Evolutionary conservation across 2,797 vertebrate genomes (phyloP), one percentile per base, ranked within the genome.

Genomic region (Oreonectes daqikongensis): DNA sequence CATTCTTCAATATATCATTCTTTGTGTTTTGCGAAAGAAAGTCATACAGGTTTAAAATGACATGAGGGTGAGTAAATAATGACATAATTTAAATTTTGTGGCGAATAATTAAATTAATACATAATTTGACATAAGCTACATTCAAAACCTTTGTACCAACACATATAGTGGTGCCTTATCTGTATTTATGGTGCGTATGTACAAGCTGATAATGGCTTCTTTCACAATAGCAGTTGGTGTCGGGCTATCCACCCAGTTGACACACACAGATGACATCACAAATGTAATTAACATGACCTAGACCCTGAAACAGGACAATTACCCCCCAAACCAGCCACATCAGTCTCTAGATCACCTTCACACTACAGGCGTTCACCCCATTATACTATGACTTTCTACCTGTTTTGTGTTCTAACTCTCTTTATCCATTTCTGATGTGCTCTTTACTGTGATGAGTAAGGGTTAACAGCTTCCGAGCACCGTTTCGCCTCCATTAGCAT

Each of bases 211-310:
- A 52, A 79, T 72, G 48, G 67, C 12, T 26, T 42, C n/a, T 28
- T 79, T 74, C 70, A 57, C 70, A 72, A 64, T 64, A 61, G 24
- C 9, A 12, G 55, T 64, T 74, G 59, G 63, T 22, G 17, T 69
- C 18, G 52, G 53, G 38, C 63, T 59, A 59, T 44, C 78, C 78
- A 50, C 71, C 59, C 59, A 66, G 74, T 20, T 40, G 52, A n/a
- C 61, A 52, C 72, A 68, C 24, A 1, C 50, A 65, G 42, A 78
- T 82, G 78, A 82, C 84, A 83, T 78, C 67, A 83, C 70, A 75
- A 44, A 77, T 66, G 66, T 83, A 75, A 82, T 80, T 82, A 82
- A 78, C 53, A 52, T 82, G 66, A 74, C 81, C 74, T 30, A 75
- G 68, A 67, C 52, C 55, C 42, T 48, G 22, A 73, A 80, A 74